phyloP scores from a whole-genome alignment of 2,888 invertebrate species.

The Invenusta paracnida region DNA sequence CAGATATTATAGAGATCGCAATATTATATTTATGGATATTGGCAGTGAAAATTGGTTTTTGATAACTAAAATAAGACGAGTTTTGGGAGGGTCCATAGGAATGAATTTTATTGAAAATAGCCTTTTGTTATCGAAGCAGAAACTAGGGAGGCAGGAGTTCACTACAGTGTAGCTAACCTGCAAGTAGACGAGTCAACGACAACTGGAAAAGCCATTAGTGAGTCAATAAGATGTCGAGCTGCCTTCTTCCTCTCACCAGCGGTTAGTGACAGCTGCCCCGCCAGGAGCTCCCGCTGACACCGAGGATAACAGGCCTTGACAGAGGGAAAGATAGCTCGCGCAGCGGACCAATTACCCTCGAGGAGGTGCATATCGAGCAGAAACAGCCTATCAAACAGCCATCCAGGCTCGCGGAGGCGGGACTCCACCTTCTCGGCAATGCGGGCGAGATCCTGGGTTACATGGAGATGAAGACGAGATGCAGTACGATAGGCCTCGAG shows the following conservation, averaged over 20 bases:
- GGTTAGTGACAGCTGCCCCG: not conserved
- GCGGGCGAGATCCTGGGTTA: not conserved
- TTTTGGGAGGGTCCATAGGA: too few species aligned
- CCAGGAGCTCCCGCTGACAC: not conserved
- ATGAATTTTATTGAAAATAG: too few species aligned
- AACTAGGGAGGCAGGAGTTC: too few species aligned
- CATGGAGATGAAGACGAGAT: not conserved
- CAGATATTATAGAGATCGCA: too few species aligned
- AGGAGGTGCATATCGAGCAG: not conserved
- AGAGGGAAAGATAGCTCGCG: not conserved
- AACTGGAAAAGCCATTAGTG: not conserved
- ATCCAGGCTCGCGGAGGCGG: not conserved
- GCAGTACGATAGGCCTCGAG: not conserved
- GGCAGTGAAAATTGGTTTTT: too few species aligned
- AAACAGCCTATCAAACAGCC: not conserved
- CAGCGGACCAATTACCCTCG: not conserved
- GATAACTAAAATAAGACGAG: too few species aligned
- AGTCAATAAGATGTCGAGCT: not conserved
- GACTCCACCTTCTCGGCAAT: slow-evolving; percentile 10
- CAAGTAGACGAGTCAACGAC: not conserved
- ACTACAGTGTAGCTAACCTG: too few species aligned
- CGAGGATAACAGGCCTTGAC: not conserved
- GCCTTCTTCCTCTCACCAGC: not conserved
- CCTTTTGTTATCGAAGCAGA: too few species aligned
- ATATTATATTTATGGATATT: too few species aligned